Conservation (phyloP, 2,888 invertebrate species). For the Drosophila putrida region DNA sequence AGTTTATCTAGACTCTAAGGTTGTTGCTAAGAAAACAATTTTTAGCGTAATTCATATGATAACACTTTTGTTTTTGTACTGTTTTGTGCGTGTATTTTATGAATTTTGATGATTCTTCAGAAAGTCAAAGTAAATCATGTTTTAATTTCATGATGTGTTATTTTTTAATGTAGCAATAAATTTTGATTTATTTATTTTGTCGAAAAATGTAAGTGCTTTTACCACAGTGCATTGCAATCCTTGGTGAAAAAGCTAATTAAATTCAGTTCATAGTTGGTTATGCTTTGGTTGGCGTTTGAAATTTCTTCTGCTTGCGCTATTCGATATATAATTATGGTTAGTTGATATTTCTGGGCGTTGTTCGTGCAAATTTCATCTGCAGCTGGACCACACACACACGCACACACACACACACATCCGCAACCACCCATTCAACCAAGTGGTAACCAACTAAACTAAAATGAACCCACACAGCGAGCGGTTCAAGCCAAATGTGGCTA, state of each 20-base stretch:
- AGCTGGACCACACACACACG: constrained; percentile 37
- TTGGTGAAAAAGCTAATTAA: constrained; percentile 75
- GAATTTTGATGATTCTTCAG: no score
- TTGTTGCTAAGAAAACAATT: no score
- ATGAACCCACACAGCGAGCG: constrained; percentile 9
- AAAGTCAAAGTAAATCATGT: no score
- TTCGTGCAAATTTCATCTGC: constrained; percentile 48
- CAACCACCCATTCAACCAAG: background rate
- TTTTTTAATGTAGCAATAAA: no score
- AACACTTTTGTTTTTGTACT: no score
- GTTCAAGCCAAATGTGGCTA: constrained; percentile 38
- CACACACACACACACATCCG: constrained; percentile 3
- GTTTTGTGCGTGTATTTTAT: no score
- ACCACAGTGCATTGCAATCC: constrained; percentile 50
- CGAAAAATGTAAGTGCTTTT: background rate
- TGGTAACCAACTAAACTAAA: constrained; percentile 23
- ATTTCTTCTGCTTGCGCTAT: constrained; percentile 59
- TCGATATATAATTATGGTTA: constrained; percentile 75
- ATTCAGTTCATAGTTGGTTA: constrained; percentile 72
- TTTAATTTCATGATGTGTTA: no score
- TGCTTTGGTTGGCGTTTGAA: constrained; percentile 66
- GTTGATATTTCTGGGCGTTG: constrained; percentile 63
- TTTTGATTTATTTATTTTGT: no score
- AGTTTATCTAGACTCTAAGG: no score
- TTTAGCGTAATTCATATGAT: no score